These are phyloP conservation scores for Drosophila neocordata DNA, from an alignment of 1,140 invertebrate genomes.

Conservation along the genomic window DNA sequence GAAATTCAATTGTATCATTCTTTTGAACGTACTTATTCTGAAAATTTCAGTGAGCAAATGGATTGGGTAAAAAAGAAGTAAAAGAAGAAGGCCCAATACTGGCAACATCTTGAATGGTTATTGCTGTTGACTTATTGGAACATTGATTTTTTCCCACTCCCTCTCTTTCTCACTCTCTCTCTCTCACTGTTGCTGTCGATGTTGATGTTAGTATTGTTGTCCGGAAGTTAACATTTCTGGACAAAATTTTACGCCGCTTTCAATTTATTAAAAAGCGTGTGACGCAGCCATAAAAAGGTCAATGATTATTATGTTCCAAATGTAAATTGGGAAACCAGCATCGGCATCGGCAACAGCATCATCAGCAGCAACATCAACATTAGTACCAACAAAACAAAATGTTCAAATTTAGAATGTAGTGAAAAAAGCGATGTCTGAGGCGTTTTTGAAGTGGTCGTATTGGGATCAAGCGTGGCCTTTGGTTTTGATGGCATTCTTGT, in stretches of 20 bases:
- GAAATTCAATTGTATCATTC: constrained; percentile 74
- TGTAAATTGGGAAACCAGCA: constrained; percentile 48
- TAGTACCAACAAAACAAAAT: constrained; percentile 13
- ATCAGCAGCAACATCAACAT: constrained; percentile 14
- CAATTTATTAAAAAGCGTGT: constrained; percentile 75
- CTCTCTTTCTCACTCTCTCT: constrained; percentile 2
- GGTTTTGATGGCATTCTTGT: constrained; percentile 43
- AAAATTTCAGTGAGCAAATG: constrained; percentile 1
- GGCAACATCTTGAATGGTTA: constrained; percentile 62
- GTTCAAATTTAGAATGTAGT: constrained; percentile 28
- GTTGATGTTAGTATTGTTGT: constrained; percentile 22
- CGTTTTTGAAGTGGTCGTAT: constrained; percentile 27
- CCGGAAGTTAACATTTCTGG: constrained; percentile 66
- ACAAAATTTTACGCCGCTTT: constrained; percentile 31
- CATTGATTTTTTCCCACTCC: constrained; percentile 66
- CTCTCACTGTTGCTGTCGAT: constrained; percentile 43
- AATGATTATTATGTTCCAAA: constrained; percentile 68
- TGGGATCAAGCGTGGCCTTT: not conserved
- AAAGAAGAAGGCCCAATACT: constrained; percentile 26
- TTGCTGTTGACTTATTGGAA: constrained; percentile 62
- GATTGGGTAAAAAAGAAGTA: constrained; percentile 4
- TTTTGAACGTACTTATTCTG: constrained; percentile 40
- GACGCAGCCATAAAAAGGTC: constrained; percentile 69
- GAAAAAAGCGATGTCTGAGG: constrained; percentile 8
- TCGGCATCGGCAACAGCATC: not conserved